Evolutionary conservation across 2,113 vertebrate genomes (phyloP).

Genomic region (Calidris pugnax): DNA sequence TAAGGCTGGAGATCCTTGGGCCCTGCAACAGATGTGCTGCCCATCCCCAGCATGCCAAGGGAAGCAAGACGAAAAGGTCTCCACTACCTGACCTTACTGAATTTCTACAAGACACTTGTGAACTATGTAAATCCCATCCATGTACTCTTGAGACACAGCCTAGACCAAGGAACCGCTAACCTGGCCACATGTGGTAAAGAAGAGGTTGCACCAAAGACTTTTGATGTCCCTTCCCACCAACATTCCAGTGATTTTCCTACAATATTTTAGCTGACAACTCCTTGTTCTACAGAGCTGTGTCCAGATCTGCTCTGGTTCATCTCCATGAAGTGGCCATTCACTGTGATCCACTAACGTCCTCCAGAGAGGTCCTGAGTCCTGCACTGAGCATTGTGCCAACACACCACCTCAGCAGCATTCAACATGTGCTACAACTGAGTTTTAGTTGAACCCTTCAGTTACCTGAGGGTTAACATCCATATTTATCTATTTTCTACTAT

Average conservation of each 20-base stretch:
- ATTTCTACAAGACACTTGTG: background rate
- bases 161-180: background rate
- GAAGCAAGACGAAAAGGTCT: background rate
- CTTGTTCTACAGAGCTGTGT: background rate
- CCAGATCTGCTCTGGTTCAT: background rate
- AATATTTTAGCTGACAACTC: background rate
- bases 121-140: background rate
- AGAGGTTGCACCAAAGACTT: background rate
- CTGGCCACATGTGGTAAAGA: accelerated
- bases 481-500: background rate
- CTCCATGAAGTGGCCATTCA: background rate
- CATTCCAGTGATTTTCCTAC: background rate
- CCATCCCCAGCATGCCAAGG: background rate
- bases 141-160: background rate
- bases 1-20: accelerated
- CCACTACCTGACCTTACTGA: background rate
- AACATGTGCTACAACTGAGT: background rate
- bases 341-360: accelerated
- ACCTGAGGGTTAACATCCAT: background rate
- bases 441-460: background rate
- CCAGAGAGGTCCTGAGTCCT: background rate
- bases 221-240: background rate
- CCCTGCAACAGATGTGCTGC: background rate
- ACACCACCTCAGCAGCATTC: background rate
- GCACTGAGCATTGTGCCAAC: background rate